Conservation (phyloP, 2,888 invertebrate genomes). For the Ornithoptera priamus region DNA sequence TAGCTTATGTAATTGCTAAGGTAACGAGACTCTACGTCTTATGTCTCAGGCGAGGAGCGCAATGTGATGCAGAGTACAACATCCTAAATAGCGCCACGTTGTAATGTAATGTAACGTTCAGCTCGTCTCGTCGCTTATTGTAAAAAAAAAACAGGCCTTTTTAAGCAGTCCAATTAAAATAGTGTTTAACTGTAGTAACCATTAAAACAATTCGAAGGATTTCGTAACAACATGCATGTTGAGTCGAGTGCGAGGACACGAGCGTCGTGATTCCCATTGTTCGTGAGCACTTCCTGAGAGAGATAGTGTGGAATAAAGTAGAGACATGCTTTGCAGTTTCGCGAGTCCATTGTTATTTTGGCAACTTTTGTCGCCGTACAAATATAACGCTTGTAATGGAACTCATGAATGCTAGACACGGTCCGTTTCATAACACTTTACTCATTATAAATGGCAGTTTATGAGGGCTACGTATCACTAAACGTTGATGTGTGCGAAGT, state of each 20-base stretch:
- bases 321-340: constrained; percentile 22
- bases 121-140: too few species aligned
- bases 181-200: neutral
- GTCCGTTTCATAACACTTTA: neutral
- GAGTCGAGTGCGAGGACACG: constrained; percentile 14
- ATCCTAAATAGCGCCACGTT: too few species aligned
- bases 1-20: too few species aligned
- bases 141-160: neutral
- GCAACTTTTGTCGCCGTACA: constrained; percentile 22
- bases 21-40: too few species aligned
- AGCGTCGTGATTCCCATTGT: constrained; percentile 20
- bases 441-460: neutral
- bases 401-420: constrained; percentile 4
- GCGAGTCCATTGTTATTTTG: constrained; percentile 25
- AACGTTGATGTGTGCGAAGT: neutral
- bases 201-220: neutral
- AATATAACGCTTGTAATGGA: constrained; percentile 18
- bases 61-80: too few species aligned
- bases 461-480: neutral
- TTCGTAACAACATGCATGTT: constrained; percentile 3
- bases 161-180: neutral
- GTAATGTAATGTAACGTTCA: too few species aligned
- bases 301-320: constrained; percentile 16
- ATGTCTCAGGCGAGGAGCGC: too few species aligned
- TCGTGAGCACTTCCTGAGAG: constrained; percentile 24